A percentile compares a stretch with the other conserved stretches of the same genome.
These are phyloP conservation scores for Calyptommatus sinebrachiatus DNA, from an alignment of 2,113 vertebrate species.

Conservation along the genomic window DNA sequence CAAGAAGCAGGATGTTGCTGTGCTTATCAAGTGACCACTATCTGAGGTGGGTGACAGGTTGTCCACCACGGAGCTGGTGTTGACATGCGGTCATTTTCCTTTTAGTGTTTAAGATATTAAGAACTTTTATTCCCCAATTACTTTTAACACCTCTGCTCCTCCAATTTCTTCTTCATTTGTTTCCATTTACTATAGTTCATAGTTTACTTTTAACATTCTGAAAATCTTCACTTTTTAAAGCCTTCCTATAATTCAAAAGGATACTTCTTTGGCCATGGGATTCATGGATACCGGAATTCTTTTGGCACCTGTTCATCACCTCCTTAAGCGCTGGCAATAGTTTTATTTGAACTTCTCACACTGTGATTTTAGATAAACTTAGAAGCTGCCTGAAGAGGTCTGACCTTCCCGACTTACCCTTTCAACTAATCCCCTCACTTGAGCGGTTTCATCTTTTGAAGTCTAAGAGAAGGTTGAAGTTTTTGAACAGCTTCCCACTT, in stretches of 20 bases:
- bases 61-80: too few species aligned
- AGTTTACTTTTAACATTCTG: background rate
- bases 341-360: background rate
- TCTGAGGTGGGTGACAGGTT: too few species aligned
- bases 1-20: too few species aligned
- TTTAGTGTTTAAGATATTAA: too few species aligned
- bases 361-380: background rate
- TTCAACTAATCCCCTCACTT: background rate
- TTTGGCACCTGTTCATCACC: background rate
- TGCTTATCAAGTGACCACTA: too few species aligned
- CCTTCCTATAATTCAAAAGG: background rate
- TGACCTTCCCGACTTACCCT: background rate
- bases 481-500: conserved; percentile 1
- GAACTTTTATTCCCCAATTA: too few species aligned
- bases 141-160: background rate
- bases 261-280: background rate
- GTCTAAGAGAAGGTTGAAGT: background rate
- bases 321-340: background rate
- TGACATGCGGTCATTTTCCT: too few species aligned
- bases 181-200: background rate
- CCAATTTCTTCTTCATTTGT: background rate
- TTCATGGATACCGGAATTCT: background rate
- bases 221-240: background rate
- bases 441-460: background rate
- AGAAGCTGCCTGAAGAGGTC: background rate